These are phyloP conservation scores for Catamblyrhynchus diadema DNA, from an alignment of 2,797 vertebrate genomes.

Conservation along the genomic window DNA sequence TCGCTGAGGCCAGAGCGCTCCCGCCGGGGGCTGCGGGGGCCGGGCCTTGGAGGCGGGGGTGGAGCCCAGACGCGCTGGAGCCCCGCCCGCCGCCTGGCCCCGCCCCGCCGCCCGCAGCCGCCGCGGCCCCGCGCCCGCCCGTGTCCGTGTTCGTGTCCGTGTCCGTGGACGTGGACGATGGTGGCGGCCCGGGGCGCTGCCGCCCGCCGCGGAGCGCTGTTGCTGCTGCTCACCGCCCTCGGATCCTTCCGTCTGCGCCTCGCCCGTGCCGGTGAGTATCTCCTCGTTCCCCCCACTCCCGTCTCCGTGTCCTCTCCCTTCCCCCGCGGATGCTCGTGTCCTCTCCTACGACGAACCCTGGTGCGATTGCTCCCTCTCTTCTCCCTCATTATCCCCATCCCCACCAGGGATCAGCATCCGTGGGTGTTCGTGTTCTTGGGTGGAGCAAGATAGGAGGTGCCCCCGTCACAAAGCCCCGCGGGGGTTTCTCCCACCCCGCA, in stretches of 20 bases:
- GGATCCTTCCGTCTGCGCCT: not conserved
- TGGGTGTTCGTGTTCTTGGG: not conserved
- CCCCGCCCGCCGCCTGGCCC: not conserved
- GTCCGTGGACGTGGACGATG: not conserved
- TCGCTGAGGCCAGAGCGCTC: fast-evolving
- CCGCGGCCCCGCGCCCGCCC: not conserved
- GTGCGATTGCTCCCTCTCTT: not conserved
- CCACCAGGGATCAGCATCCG: not conserved
- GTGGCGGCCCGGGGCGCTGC: not conserved
- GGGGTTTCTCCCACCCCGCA: not conserved
- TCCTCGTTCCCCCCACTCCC: not conserved
- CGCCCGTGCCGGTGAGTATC: constrained; percentile 5
- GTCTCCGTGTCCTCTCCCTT: not conserved
- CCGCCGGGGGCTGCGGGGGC: not conserved
- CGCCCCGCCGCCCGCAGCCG: not conserved
- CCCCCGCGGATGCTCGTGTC: not conserved
- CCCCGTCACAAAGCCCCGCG: not conserved
- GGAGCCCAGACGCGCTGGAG: fast-evolving
- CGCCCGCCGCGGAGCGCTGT: constrained; percentile 8
- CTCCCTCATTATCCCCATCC: not conserved
- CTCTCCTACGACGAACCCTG: not conserved
- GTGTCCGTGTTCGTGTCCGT: not conserved
- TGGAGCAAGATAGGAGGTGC: not conserved
- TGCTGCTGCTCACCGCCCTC: not conserved
- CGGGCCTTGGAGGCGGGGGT: not conserved